phyloP scores from a whole-genome alignment of 2,888 invertebrate species.

The Stenodera caucasica region DNA sequence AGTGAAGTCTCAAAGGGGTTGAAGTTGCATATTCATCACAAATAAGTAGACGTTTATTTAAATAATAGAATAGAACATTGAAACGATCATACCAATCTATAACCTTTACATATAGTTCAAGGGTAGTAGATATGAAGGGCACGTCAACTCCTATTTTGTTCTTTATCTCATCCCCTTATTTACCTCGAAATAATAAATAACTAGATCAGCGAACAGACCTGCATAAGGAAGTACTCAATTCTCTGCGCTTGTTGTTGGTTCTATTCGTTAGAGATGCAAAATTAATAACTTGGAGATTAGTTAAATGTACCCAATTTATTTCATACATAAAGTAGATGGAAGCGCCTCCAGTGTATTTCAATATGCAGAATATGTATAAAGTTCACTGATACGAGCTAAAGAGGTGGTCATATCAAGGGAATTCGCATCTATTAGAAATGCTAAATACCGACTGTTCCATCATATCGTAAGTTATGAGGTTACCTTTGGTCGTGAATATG shows the following conservation, averaged over 20 bases:
- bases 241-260: no score
- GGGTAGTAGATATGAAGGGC: no score
- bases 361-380: background rate
- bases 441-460: no score
- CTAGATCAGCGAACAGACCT: no score
- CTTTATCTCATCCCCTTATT: no score
- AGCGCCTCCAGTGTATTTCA: background rate
- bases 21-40: constrained; percentile 24
- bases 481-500: no score
- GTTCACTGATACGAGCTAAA: background rate
- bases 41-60: background rate
- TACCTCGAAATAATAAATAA: no score
- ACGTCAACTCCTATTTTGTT: no score
- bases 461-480: no score
- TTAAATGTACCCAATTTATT: background rate
- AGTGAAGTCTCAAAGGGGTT: constrained; percentile 7
- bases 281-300: background rate
- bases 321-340: no score
- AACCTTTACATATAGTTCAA: background rate
- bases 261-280: background rate
- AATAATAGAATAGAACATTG: background rate
- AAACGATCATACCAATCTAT: background rate
- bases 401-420: background rate
- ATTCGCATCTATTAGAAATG: background rate
- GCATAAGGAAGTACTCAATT: no score